phyloP scores from a whole-genome alignment of 2,797 vertebrate genomes.

The Artibeus lituratus region DNA sequence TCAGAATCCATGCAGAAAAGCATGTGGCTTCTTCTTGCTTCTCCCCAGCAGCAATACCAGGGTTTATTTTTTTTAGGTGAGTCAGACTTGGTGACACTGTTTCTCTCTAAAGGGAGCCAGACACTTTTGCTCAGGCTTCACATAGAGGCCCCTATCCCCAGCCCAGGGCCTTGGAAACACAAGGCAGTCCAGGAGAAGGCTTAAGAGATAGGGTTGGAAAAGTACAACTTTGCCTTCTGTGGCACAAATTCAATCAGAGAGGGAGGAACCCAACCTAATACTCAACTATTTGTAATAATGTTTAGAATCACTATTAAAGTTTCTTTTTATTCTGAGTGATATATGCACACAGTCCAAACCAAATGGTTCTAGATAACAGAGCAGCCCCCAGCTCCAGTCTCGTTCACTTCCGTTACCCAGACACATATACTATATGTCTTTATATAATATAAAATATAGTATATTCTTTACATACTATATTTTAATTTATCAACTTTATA shows the following conservation, averaged over 20 bases:
- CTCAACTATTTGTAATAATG: neutral
- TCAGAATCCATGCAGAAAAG: neutral
- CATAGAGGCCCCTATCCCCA: neutral
- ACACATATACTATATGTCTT: neutral
- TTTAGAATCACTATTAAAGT: constrained; percentile 2
- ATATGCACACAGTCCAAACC: neutral
- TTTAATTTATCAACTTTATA: neutral
- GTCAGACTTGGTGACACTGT: neutral
- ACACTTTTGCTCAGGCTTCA: constrained; percentile 13
- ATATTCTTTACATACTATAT: neutral
- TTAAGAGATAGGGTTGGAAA: neutral
- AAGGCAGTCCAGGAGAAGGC: neutral
- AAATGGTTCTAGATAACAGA: neutral
- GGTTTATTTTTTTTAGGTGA: neutral
- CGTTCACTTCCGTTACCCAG: neutral
- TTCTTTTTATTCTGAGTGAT: constrained; percentile 19
- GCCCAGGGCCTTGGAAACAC: neutral
- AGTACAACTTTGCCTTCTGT: neutral
- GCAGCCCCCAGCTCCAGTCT: neutral
- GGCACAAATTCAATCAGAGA: neutral
- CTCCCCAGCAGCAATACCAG: neutral
- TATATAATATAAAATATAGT: no score
- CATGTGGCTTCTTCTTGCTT: neutral
- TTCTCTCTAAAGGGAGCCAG: neutral
- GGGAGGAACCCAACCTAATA: neutral